Evolutionary conservation across 2,797 vertebrate genomes (phyloP), one percentile per base, ranked within the genome.

Genomic region (Mormyrops attenuatus): DNA sequence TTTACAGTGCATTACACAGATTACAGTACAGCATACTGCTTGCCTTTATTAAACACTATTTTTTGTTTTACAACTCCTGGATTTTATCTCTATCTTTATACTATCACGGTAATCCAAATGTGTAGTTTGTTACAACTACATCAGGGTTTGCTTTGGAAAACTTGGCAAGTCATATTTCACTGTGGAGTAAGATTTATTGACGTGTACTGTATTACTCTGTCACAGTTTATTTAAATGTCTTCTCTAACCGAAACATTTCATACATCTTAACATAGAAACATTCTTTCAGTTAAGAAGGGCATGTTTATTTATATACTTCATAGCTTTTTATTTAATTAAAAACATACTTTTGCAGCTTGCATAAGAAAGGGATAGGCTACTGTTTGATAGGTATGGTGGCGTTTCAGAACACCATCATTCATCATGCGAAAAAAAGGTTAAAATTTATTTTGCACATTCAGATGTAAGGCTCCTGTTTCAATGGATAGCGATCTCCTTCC

Each of bases 191-290:
- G 73, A 41, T 80, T n/a, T 44, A 44, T 44, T 1, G 73, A n/a
- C 17, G 3, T 44, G 41, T 44, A 44, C 73, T 44, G 34, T 20
- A 9, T 80, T 44, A 44, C 38, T 80, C 73, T n/a, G 17, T 44
- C 73, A 80, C 38, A 44, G 73, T 44, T 80, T 80, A 80, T 80
- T 20, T 44, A 80, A 80, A 80, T 80, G 73, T 80, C 73, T 80
- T 34, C 38, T 20, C 20, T 41, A 80, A 80, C 38, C 3, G 2
- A 44, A 80, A 80, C 73, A 80, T 44, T 80, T 41, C 73, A 44
- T 44, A 44, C 34, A 44, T 77, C 38, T 77, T 77, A 77, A 41
- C 17, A 41, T 3, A 80, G 38, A 80, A 41, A 44, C 73, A 44
- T 80, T 80, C 38, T 44, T 80, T 44, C 73, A n/a, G 38, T 44